Percentiles rank a stretch among this genome's conserved stretches.
Conservation (phyloP, 2,888 invertebrate species). For the Tetragonula carbonaria region DNA sequence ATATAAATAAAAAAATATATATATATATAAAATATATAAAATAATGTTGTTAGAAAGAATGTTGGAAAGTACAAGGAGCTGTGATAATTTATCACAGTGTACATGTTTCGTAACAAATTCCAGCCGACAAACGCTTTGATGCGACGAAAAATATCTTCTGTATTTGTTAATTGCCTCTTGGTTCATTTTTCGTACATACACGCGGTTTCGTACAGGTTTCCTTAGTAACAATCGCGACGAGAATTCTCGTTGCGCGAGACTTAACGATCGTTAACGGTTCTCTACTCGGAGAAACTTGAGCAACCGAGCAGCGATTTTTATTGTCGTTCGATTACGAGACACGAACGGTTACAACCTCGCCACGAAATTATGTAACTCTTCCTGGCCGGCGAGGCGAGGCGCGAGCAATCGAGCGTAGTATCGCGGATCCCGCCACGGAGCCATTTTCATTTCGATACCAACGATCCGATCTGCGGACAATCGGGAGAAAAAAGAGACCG, state of each 20-base stretch:
- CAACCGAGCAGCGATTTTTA: slow-evolving; percentile 46
- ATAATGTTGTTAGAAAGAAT: no score
- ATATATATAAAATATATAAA: no score
- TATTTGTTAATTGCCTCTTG: no score
- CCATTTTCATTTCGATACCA: slow-evolving; percentile 44
- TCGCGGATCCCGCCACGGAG: slow-evolving; percentile 32
- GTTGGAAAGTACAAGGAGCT: no score
- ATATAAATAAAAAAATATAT: no score
- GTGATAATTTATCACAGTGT: no score
- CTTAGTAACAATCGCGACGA: neutral
- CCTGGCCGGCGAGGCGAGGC: slow-evolving; percentile 24
- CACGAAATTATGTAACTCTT: slow-evolving; percentile 54
- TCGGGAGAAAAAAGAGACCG: neutral
- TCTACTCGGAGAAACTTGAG: slow-evolving; percentile 47
- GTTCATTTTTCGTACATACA: no score
- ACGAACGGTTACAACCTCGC: slow-evolving; percentile 50
- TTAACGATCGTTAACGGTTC: slow-evolving; percentile 14
- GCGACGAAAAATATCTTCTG: no score
- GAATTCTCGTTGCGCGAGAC: neutral
- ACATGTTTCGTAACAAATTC: no score
- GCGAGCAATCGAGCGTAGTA: slow-evolving; percentile 44
- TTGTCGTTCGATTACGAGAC: slow-evolving; percentile 44
- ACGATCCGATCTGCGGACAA: slow-evolving; percentile 6
- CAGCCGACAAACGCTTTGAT: neutral
- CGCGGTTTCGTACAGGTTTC: neutral